Percentiles rank a stretch among this genome's conserved stretches.
Conservation (phyloP, 2,888 invertebrate genomes). For the Lordiphosa andalusiaca region DNA sequence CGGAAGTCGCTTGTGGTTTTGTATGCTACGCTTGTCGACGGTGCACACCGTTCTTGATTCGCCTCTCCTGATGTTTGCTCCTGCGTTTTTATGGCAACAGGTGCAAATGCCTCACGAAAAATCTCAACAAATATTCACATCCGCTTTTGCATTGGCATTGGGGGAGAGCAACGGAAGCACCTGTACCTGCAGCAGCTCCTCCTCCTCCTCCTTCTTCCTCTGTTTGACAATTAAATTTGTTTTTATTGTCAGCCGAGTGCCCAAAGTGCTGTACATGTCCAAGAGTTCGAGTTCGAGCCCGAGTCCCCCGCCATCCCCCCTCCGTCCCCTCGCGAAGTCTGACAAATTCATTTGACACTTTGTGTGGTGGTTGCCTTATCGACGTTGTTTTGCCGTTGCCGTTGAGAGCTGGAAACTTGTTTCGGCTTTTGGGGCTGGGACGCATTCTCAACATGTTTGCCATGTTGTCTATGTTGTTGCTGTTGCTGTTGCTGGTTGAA, state of each 20-base stretch:
- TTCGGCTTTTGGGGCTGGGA: constrained; percentile 51
- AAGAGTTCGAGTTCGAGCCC: constrained; percentile 52
- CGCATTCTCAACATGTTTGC: constrained; percentile 59
- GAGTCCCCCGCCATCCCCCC: constrained; percentile 1
- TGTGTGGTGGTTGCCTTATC: constrained; percentile 59
- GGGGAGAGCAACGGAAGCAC: constrained; percentile 20
- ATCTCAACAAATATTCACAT: constrained; percentile 73
- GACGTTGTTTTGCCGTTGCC: constrained; percentile 40
- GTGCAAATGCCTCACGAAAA: constrained; percentile 56
- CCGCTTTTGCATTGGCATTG: constrained; percentile 31
- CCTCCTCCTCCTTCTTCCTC: constrained; percentile 1
- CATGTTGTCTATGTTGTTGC: constrained; percentile 57
- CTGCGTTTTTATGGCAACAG: constrained; percentile 53
- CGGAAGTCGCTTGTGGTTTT: constrained; percentile 72
- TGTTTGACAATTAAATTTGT: constrained; percentile 46
- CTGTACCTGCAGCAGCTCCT: constrained; percentile 27
- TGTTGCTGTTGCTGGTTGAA: constrained; percentile 46
- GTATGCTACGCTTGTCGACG: constrained; percentile 47
- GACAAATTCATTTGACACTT: constrained; percentile 76
- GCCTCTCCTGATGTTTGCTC: constrained; percentile 38
- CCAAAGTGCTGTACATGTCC: constrained; percentile 43
- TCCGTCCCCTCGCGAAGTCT: constrained; percentile 17
- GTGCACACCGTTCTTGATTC: constrained; percentile 3
- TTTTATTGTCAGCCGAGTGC: constrained; percentile 24
- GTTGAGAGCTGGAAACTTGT: constrained; percentile 59